Base-by-base conservation (phyloP, 2,888 invertebrate species). In the Chymomyza procnemis region DNA sequence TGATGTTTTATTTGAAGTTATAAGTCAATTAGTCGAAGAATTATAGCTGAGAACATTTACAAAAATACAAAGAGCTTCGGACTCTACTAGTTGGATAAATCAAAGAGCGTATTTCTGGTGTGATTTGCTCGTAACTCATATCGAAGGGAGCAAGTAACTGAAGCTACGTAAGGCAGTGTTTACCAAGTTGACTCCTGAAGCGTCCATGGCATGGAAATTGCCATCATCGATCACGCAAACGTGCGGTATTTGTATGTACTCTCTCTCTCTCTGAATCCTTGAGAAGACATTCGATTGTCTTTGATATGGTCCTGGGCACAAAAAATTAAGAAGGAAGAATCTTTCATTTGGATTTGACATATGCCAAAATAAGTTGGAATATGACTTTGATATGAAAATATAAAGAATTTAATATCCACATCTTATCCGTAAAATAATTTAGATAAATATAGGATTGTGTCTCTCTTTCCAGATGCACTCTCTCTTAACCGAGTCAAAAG, bases 61-160 rank as follows among this genome's bases (percentile, higher is more conserved):
- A n/a, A n/a, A n/a, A n/a, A n/a, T n/a, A n/a, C n/a, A n/a, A n/a
- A n/a, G n/a, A n/a, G n/a, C n/a, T n/a, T n/a, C n/a, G n/a, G n/a
- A n/a, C n/a, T n/a, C n/a, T n/a, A n/a, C n/a, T n/a, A n/a, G 64
- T 69, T 67, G 66, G 71, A 84, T 80, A 80, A 84, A 80, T 80
- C 79, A 76, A 76, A 66, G 66, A 59, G 63, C 70, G 58, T 68
- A 62, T 68, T 69, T 69, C 50, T 52, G 66, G 70, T 64, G 76
- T 71, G 70, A 78, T 78, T 75, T 71, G 61, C 65, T 50, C 69
- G 64, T 69, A 64, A 58, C 66, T 76, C 70, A 65, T 59, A 30
- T 48, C 55, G 47, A 50, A 50, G 26, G 6, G n/a, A n/a, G n/a
- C n/a, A n/a, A n/a, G n/a, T n/a, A 26, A 26, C 26, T 26, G 6